Conservation (phyloP, 2,797 vertebrate species). For the Melanitta fusca region DNA sequence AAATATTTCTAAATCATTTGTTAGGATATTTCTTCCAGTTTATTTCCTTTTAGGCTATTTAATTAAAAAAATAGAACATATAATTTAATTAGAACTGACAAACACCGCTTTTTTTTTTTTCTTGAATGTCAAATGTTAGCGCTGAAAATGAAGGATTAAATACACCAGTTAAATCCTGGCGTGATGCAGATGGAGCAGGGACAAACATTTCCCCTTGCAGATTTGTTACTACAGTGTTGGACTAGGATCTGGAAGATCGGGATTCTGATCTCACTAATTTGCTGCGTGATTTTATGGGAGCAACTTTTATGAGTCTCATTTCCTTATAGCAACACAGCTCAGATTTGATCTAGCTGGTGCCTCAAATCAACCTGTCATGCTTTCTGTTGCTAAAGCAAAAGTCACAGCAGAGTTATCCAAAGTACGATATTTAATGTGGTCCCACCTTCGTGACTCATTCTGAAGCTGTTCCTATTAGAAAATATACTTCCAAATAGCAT, state of each 20-base stretch:
- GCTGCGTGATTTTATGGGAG: neutral
- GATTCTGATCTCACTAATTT: neutral
- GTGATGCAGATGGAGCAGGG: neutral
- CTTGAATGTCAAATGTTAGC: neutral
- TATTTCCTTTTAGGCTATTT: conserved; percentile 33
- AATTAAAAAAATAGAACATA: conserved; percentile 33
- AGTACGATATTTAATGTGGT: neutral
- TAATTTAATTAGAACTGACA: conserved; percentile 43
- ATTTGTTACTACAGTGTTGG: neutral
- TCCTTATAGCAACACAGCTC: neutral
- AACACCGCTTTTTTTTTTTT: neutral
- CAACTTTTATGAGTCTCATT: neutral
- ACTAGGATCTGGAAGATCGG: neutral
- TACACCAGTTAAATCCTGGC: neutral
- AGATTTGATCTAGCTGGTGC: neutral
- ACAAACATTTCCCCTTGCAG: neutral
- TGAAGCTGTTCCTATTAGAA: neutral
- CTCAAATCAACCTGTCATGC: neutral
- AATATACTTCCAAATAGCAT: neutral
- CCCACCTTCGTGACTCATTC: neutral
- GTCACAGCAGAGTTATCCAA: neutral
- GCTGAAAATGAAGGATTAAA: conserved; percentile 40
- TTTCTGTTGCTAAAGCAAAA: conserved; percentile 1
- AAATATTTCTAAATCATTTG: conserved; percentile 58
- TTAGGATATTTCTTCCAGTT: conserved; percentile 2